Evolutionary conservation across 2,113 vertebrate species (phyloP).

Genomic region (Ptyas mucosa): DNA sequence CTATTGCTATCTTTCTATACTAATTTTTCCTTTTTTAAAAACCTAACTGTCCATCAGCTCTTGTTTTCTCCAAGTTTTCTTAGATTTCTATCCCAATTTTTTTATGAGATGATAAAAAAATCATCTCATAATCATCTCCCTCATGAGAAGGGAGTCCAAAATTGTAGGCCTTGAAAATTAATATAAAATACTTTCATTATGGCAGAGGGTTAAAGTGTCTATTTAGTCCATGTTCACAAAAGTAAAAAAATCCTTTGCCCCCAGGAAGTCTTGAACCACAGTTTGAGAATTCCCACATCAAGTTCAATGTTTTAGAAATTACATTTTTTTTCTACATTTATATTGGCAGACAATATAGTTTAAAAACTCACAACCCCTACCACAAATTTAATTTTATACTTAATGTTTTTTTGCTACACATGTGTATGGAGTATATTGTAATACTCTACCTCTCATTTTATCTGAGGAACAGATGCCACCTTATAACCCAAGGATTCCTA

Average conservation of each 20-base stretch:
- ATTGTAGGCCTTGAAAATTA: background rate
- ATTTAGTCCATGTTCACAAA: background rate
- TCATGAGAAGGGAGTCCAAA: too few relatives aligned
- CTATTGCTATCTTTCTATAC: too few relatives aligned
- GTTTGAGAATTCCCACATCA: background rate
- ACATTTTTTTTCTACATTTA: background rate
- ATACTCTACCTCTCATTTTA: background rate
- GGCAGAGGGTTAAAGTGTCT: background rate
- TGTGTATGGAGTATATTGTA: background rate
- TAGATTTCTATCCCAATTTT: background rate
- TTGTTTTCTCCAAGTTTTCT: background rate
- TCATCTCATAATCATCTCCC: too few relatives aligned
- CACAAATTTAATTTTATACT: background rate
- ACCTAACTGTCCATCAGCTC: too few relatives aligned
- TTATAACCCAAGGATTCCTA: background rate
- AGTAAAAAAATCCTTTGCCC: background rate
- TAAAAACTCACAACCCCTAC: background rate
- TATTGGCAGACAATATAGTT: background rate
- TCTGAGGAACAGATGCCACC: background rate
- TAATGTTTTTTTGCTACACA: background rate
- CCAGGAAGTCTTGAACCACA: background rate
- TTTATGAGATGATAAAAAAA: background rate
- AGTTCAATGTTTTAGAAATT: background rate
- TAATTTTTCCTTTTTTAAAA: too few relatives aligned
- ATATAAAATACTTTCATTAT: background rate